Evolutionary conservation across 2,888 invertebrate genomes (phyloP).

Genomic region (Cheilosia vulpina): DNA sequence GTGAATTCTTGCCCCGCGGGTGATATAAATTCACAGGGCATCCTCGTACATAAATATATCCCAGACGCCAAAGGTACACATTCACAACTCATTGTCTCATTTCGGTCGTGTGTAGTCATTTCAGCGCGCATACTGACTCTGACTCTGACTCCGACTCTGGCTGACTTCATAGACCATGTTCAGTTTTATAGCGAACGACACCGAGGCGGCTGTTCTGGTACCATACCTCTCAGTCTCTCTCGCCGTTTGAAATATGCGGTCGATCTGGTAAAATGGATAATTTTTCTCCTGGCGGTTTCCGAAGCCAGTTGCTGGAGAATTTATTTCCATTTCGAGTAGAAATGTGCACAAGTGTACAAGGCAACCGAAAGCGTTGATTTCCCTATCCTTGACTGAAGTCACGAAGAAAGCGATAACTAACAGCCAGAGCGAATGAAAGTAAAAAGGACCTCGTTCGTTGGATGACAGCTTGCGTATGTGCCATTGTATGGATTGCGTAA

Average conservation of each 20-base stretch:
- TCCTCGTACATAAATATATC: slow-evolving; percentile 22
- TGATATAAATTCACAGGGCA: slow-evolving; percentile 65
- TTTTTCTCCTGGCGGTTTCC: slow-evolving; percentile 67
- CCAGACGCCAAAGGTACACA: slow-evolving; percentile 72
- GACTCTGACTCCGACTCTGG: slow-evolving; percentile 10
- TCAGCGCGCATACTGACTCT: slow-evolving; percentile 22
- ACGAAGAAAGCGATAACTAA: slow-evolving; percentile 60
- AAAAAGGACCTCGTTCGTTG: slow-evolving; percentile 42
- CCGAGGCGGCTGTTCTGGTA: slow-evolving; percentile 62
- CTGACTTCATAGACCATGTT: slow-evolving; percentile 64
- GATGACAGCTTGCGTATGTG: slow-evolving; percentile 73
- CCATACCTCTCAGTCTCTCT: slow-evolving; percentile 43
- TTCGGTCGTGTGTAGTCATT: slow-evolving; percentile 64
- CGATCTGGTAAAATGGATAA: slow-evolving; percentile 73
- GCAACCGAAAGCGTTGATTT: slow-evolving; percentile 51
- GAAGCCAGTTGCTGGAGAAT: slow-evolving; percentile 57
- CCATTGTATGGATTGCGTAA: slow-evolving; percentile 58
- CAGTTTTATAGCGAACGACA: slow-evolving; percentile 66
- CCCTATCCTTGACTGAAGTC: slow-evolving; percentile 64
- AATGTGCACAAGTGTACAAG: slow-evolving; percentile 19
- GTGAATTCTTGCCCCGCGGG: slow-evolving; percentile 54
- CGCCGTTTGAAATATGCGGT: slow-evolving; percentile 71
- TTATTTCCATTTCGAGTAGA: slow-evolving; percentile 66
- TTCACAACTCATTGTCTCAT: slow-evolving; percentile 72
- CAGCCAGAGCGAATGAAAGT: slow-evolving; percentile 48